A percentile compares a stretch with the other conserved stretches of the same genome.
Conservation (phyloP, 2,797 vertebrate species). For the Enteromius argenteus region DNA sequence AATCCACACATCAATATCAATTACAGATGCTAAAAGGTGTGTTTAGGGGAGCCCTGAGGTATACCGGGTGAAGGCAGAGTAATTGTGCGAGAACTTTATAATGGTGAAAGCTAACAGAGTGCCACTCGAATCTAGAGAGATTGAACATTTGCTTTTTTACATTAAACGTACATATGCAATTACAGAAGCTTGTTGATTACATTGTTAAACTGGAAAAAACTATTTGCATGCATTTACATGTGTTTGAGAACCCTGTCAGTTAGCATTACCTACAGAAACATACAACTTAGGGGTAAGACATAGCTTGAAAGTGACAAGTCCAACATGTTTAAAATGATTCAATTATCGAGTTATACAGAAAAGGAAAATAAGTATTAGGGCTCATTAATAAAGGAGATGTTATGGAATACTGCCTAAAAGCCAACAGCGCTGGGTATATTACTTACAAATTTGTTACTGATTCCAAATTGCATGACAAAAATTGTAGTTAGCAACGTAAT, state of each 20-base stretch:
- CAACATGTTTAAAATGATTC: neutral
- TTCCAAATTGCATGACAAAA: too few relatives aligned
- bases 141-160: slow-evolving; percentile 34
- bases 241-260: neutral
- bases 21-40: slow-evolving; percentile 74
- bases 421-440: neutral
- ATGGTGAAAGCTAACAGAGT: slow-evolving; percentile 4
- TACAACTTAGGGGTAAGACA: neutral
- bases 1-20: slow-evolving; percentile 76
- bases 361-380: neutral
- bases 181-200: too few relatives aligned
- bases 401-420: neutral
- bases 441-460: too few relatives aligned
- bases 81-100: slow-evolving; percentile 32
- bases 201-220: neutral
- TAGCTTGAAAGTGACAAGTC: neutral
- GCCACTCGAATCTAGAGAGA: slow-evolving; percentile 52
- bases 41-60: slow-evolving; percentile 64
- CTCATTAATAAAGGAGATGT: neutral
- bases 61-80: slow-evolving; percentile 26
- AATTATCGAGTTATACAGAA: neutral
- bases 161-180: neutral
- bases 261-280: neutral
- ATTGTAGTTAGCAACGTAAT: too few relatives aligned
- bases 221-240: neutral